Conservation (phyloP, 1,140 invertebrate genomes). For the Macrostomum lignano region DNA sequence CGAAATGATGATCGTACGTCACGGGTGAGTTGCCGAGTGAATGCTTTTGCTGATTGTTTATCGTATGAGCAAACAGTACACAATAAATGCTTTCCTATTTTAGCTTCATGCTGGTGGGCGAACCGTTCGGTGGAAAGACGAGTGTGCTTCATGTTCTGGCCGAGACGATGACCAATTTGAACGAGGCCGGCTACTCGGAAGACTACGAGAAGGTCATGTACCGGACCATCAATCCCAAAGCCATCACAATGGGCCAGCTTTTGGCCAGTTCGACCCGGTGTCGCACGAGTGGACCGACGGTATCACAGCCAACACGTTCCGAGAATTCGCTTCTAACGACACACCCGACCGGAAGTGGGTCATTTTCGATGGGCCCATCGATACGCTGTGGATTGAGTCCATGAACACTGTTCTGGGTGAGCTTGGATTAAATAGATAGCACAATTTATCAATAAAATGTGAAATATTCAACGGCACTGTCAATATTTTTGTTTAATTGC, state of each 20-base stretch:
- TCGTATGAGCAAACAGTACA: too few relatives aligned
- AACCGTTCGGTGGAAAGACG: slow-evolving; percentile 28
- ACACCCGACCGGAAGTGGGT: slow-evolving; percentile 28
- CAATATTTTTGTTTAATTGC: slow-evolving; percentile 25
- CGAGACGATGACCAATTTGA: slow-evolving; percentile 36
- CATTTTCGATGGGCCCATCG: slow-evolving; percentile 28
- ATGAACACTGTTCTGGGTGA: slow-evolving; percentile 31
- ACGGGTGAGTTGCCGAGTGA: slow-evolving; percentile 30
- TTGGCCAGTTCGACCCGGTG: slow-evolving; percentile 27
- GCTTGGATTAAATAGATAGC: too few relatives aligned
- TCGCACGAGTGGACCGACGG: slow-evolving; percentile 30
- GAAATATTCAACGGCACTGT: too few relatives aligned
- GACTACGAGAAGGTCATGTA: slow-evolving; percentile 22
- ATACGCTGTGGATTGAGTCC: slow-evolving; percentile 29
- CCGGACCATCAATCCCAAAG: slow-evolving; percentile 26
- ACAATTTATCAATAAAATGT: too few relatives aligned
- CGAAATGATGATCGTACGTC: slow-evolving; percentile 30
- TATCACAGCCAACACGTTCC: slow-evolving; percentile 32
- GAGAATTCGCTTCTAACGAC: slow-evolving; percentile 24
- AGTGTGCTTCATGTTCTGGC: slow-evolving; percentile 37
- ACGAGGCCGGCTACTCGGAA: slow-evolving; percentile 13
- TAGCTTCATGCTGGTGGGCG: slow-evolving; percentile 30
- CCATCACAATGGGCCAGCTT: slow-evolving; percentile 28
- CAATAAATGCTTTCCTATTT: slow-evolving; percentile 2
- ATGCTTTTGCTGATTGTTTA: too few relatives aligned